A percentile compares a stretch with the other conserved stretches of the same genome.
phyloP scores from a whole-genome alignment of 2,113 vertebrate genomes.

The Gnathonemus echidnorhynchus region DNA sequence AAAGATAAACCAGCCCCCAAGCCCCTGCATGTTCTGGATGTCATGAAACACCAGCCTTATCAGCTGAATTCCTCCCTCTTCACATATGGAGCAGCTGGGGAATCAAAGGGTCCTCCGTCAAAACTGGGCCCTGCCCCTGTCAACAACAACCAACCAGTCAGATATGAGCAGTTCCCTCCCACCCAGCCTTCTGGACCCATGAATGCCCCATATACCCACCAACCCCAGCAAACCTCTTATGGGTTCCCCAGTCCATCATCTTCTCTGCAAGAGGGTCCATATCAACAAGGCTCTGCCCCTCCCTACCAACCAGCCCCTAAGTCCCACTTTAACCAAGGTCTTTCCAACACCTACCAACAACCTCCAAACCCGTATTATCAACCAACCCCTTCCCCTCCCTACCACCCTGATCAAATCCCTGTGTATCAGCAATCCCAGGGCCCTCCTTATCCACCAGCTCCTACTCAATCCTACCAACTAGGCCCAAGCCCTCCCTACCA shows the following conservation, averaged over 20 bases:
- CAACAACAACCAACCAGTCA: conserved; percentile 52
- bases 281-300: conserved; percentile 53
- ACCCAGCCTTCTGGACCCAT: conserved; percentile 58
- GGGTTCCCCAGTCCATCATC: conserved; percentile 55
- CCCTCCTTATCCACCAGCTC: conserved; percentile 39
- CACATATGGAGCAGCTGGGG: conserved; percentile 78
- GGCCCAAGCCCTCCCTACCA: conserved; percentile 22
- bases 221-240: conserved; percentile 63
- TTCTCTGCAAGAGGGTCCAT: conserved; percentile 54
- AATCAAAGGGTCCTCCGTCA: conserved; percentile 47
- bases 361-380: conserved; percentile 44
- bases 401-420: conserved; percentile 37
- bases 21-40: conserved; percentile 80
- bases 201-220: conserved; percentile 51
- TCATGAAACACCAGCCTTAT: conserved; percentile 96
- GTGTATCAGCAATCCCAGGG: conserved; percentile 41
- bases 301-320: conserved; percentile 50
- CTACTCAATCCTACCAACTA: neutral
- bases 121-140: conserved; percentile 38
- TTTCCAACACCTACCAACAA: conserved; percentile 44
- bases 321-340: conserved; percentile 51
- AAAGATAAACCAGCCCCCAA: conserved; percentile 73
- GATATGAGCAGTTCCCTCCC: conserved; percentile 48
- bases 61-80: conserved; percentile 89
- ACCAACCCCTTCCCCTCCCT: conserved; percentile 39